phyloP scores from a whole-genome alignment of 2,797 vertebrate genomes.

The Petrocephalus schoutedeni region DNA sequence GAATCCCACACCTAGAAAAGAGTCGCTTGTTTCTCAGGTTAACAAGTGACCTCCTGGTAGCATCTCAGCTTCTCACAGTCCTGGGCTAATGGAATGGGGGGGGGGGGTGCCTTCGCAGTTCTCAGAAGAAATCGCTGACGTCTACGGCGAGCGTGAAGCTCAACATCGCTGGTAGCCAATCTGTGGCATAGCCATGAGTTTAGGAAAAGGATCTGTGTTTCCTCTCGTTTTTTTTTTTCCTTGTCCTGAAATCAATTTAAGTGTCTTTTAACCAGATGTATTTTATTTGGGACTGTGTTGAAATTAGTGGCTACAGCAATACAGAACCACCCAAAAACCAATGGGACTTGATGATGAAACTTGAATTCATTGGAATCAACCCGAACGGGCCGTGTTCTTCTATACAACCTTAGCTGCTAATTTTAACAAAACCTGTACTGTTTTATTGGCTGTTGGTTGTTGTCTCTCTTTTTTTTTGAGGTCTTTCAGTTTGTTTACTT shows the following conservation, averaged over 20 bases:
- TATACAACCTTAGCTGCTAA: slow-evolving; percentile 21
- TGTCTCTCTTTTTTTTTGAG: neutral
- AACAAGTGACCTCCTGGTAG: neutral
- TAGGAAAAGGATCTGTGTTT: neutral
- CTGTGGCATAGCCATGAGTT: neutral
- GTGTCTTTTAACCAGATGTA: slow-evolving; percentile 17
- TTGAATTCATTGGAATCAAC: neutral
- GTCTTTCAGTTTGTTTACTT: slow-evolving; percentile 16
- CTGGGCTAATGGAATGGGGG: neutral
- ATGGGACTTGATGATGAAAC: neutral
- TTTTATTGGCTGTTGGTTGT: slow-evolving; percentile 11
- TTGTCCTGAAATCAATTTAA: slow-evolving; percentile 5
- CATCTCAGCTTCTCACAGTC: neutral
- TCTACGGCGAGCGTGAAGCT: neutral
- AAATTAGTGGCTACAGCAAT: slow-evolving; percentile 21
- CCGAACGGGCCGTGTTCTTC: neutral
- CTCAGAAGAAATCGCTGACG: neutral
- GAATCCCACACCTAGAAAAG: neutral
- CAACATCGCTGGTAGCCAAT: neutral
- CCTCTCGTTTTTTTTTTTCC: neutral
- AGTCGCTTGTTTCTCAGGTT: neutral
- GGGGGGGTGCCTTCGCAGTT: neutral
- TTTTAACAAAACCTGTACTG: slow-evolving; percentile 16
- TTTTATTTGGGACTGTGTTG: slow-evolving; percentile 13
- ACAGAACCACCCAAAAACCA: neutral